A percentile compares a stretch with the other conserved stretches of the same genome.
These are phyloP conservation scores for Orchestes rusci DNA, from an alignment of 2,888 invertebrate species.

Conservation along the genomic window DNA sequence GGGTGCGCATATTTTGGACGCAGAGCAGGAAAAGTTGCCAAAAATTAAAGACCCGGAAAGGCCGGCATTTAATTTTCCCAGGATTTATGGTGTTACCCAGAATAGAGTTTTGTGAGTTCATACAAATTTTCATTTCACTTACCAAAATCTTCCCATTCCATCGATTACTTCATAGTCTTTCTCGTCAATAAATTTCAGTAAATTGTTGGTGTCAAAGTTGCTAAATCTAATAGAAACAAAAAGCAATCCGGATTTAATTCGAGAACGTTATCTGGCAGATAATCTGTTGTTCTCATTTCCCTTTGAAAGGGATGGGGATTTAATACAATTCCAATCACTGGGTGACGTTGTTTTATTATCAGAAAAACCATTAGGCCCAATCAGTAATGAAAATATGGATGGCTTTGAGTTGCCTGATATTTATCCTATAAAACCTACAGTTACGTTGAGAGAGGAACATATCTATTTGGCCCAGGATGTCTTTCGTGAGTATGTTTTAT, in stretches of 20 bases:
- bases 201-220: constrained; percentile 57
- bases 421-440: constrained; percentile 65
- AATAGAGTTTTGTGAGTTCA: constrained; percentile 45
- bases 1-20: constrained; percentile 65
- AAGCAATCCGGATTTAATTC: constrained; percentile 49
- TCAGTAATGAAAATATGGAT: constrained; percentile 43
- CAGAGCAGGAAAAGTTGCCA: constrained; percentile 70
- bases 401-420: constrained; percentile 60
- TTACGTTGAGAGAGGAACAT: constrained; percentile 57
- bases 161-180: not conserved
- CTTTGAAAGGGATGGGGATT: constrained; percentile 54
- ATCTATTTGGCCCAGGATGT: constrained; percentile 56
- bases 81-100: constrained; percentile 67
- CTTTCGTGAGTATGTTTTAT: constrained; percentile 59
- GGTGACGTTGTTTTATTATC: constrained; percentile 63
- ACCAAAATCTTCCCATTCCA: not conserved
- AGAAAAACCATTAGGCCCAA: constrained; percentile 52
- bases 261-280: constrained; percentile 52
- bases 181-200: constrained; percentile 46
- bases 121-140: not conserved
- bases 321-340: constrained; percentile 57
- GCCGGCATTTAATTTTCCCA: constrained; percentile 65
- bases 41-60: constrained; percentile 61
- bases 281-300: constrained; percentile 52
- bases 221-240: constrained; percentile 61